These are phyloP conservation scores for Andrena camellia DNA, from an alignment of 2,888 invertebrate genomes.

Conservation along the genomic window DNA sequence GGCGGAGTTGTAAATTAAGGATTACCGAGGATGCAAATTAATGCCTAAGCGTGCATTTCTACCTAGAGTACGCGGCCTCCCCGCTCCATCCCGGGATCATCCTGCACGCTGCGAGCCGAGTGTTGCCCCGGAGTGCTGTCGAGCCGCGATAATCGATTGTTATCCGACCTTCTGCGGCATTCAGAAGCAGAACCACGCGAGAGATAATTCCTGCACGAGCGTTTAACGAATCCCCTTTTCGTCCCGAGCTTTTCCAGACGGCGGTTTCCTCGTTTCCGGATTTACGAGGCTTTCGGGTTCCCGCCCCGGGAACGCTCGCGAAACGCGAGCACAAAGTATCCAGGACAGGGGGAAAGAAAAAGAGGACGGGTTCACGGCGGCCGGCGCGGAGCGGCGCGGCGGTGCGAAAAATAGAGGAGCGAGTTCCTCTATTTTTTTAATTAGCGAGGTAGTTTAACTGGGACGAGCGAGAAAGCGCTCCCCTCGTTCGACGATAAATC, in stretches of 20 bases:
- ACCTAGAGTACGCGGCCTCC: neutral
- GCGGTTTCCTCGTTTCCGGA: constrained; percentile 28
- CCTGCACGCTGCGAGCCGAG: constrained; percentile 56
- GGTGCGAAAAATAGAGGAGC: constrained; percentile 1
- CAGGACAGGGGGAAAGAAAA: constrained; percentile 7
- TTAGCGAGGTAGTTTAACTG: constrained; percentile 53
- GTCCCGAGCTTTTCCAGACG: constrained; percentile 15
- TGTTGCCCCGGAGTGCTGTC: constrained; percentile 51
- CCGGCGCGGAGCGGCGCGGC: constrained; percentile 2
- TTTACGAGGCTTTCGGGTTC: constrained; percentile 33
- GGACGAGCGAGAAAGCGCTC: constrained; percentile 38
- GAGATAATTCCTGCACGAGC: constrained; percentile 51
- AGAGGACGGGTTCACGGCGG: constrained; percentile 12
- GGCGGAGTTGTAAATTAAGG: constrained; percentile 71
- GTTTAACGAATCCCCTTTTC: constrained; percentile 57
- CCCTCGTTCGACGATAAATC: constrained; percentile 51
- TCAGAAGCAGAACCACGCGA: constrained; percentile 40
- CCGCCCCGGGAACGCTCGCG: constrained; percentile 13
- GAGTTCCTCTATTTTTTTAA: constrained; percentile 24
- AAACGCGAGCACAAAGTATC: constrained; percentile 30
- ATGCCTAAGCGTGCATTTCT: constrained; percentile 59
- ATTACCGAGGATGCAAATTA: constrained; percentile 73
- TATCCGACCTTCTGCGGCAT: constrained; percentile 65
- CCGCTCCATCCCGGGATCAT: constrained; percentile 48
- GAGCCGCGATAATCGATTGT: constrained; percentile 66